phyloP scores from a whole-genome alignment of 2,888 invertebrate species.

The Rotaria macrura region DNA sequence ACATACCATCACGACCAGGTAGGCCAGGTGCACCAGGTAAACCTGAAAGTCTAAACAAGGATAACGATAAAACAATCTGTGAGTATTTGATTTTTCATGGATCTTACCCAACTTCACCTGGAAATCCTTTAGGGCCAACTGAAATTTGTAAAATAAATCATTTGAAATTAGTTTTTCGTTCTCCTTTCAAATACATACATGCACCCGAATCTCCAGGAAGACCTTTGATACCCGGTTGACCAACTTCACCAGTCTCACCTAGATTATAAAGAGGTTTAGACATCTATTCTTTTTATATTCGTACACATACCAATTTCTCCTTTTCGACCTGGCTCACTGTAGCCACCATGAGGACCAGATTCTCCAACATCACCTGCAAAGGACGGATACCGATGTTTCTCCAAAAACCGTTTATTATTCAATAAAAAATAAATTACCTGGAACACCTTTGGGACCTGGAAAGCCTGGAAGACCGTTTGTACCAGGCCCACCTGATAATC shows the following conservation, averaged over 20 bases:
- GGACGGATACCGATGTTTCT: not conserved
- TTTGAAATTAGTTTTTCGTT: not conserved
- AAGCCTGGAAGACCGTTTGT: not conserved
- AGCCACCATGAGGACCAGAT: not conserved
- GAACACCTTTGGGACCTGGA: not conserved
- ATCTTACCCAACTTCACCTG: not conserved
- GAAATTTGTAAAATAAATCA: not conserved
- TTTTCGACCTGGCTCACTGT: not conserved
- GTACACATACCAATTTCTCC: not conserved
- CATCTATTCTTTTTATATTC: not conserved
- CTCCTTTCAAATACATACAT: not conserved
- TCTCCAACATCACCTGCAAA: not conserved
- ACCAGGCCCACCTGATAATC: not conserved
- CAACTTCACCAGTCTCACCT: not conserved
- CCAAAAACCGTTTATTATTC: not conserved
- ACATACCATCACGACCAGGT: not conserved
- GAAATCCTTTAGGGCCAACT: slow-evolving; percentile 6
- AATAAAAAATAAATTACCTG: not conserved
- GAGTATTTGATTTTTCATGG: not conserved
- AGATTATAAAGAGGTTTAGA: not conserved
- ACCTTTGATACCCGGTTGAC: not conserved
- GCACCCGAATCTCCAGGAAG: not conserved
- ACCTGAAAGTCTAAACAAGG: not conserved
- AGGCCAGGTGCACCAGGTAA: not conserved
- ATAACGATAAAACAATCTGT: not conserved